A percentile compares a stretch with the other conserved stretches of the same genome.
Conservation (phyloP, 2,797 vertebrate genomes). For the Coccyzus lansbergi region DNA sequence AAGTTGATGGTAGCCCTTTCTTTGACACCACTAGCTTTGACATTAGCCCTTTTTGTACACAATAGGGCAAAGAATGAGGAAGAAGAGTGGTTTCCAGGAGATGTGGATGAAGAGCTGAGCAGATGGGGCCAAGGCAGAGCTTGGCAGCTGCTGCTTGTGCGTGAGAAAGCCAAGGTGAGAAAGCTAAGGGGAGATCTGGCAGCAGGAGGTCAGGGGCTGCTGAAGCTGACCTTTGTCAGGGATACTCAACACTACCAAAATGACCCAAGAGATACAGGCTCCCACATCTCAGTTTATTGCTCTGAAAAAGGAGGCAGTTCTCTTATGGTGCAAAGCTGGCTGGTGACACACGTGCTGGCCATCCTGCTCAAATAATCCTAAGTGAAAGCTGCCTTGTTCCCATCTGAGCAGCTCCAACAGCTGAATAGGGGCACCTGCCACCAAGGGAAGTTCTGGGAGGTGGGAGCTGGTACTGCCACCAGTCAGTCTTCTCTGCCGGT, state of each 20-base stretch:
- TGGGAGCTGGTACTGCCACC: not conserved
- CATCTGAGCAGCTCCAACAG: not conserved
- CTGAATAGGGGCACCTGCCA: not conserved
- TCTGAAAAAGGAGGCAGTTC: not conserved
- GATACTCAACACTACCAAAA: not conserved
- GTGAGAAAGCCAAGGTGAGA: not conserved
- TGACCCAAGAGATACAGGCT: fast-evolving
- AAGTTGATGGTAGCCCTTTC: not conserved
- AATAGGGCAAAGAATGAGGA: not conserved
- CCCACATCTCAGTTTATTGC: not conserved
- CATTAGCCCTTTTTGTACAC: not conserved
- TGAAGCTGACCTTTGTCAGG: not conserved
- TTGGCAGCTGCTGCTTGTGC: not conserved
- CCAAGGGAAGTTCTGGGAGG: not conserved
- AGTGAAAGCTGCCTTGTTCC: not conserved
- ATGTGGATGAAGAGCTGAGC: not conserved
- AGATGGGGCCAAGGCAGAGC: not conserved
- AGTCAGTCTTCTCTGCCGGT: slow-evolving; percentile 55
- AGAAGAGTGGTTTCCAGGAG: not conserved
- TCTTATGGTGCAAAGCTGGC: not conserved
- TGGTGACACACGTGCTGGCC: fast-evolving
- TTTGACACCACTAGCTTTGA: not conserved
- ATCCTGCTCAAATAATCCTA: not conserved
- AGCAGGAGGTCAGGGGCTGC: not conserved
- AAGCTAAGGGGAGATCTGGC: not conserved